Evolutionary conservation across 2,888 invertebrate species (phyloP).

Genomic region (Calameuta filiformis): DNA sequence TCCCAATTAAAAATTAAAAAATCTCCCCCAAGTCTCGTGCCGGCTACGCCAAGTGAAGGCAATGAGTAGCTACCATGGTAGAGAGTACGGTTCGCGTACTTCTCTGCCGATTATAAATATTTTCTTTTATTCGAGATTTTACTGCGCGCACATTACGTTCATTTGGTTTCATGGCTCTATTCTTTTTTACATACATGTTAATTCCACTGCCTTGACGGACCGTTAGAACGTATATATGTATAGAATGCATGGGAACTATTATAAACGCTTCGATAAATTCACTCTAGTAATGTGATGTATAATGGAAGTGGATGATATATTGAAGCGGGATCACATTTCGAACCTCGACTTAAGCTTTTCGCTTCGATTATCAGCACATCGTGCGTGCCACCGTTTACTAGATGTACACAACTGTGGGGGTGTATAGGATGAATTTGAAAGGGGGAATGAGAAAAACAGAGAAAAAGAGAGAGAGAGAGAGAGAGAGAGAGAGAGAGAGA

Average conservation of each 20-base stretch:
- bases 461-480: neutral
- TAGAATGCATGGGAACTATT: conserved; percentile 12
- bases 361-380: conserved; percentile 26
- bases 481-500: too few species aligned
- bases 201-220: conserved; percentile 23
- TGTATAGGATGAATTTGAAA: neutral
- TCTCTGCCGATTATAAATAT: conserved; percentile 63
- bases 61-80: conserved; percentile 41
- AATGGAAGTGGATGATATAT: neutral
- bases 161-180: neutral
- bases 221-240: neutral
- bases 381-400: neutral
- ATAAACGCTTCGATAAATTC: conserved; percentile 38
- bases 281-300: conserved; percentile 12
- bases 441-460: neutral
- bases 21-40: conserved; percentile 27
- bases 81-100: conserved; percentile 47
- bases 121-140: conserved; percentile 29
- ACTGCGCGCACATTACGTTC: conserved; percentile 8
- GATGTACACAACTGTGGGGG: neutral
- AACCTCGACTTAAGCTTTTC: neutral
- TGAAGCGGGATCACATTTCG: neutral
- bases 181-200: conserved; percentile 20
- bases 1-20: conserved; percentile 65
- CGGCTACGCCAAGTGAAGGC: conserved; percentile 33